A percentile compares a stretch with the other conserved stretches of the same genome.
Conservation (phyloP, 2,797 vertebrate genomes). For the Chrosomus eos region DNA sequence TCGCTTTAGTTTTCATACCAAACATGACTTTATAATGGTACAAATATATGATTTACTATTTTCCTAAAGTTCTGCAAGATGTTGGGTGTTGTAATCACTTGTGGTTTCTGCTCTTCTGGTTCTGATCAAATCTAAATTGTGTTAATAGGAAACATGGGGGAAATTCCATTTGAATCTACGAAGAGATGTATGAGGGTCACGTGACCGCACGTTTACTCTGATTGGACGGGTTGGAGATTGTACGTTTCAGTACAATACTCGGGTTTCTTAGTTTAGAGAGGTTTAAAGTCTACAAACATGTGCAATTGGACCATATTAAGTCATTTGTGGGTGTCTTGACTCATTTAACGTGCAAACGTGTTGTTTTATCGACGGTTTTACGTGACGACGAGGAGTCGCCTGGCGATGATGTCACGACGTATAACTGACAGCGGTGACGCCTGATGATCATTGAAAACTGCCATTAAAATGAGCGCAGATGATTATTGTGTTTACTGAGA, state of each 20-base stretch:
- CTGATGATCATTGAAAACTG: conserved; percentile 76
- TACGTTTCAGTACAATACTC: conserved; percentile 42
- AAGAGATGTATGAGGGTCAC: conserved; percentile 58
- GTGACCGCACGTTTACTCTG: conserved; percentile 30
- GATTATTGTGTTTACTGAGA: conserved; percentile 61
- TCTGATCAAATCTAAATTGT: not conserved
- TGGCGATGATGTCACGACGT: conserved; percentile 81
- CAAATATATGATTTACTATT: not conserved
- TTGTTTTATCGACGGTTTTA: conserved; percentile 17
- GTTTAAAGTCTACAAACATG: not conserved
- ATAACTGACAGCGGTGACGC: conserved; percentile 80
- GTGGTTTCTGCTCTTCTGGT: conserved; percentile 4
- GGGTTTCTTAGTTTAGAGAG: not conserved
- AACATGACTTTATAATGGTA: not conserved
- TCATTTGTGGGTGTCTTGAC: not conserved
- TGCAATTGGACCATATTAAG: not conserved
- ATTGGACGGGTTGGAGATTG: conserved; percentile 34
- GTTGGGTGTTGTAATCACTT: not conserved
- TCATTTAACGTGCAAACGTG: not conserved
- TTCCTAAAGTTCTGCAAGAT: not conserved
- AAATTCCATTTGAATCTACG: conserved; percentile 26
- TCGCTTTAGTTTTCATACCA: not conserved
- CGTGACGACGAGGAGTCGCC: conserved; percentile 70
- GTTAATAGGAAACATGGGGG: not conserved
- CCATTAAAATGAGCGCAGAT: conserved; percentile 75